These are phyloP conservation scores for Enteromius paludinosus DNA, from an alignment of 2,797 vertebrate species.

Conservation along the genomic window DNA sequence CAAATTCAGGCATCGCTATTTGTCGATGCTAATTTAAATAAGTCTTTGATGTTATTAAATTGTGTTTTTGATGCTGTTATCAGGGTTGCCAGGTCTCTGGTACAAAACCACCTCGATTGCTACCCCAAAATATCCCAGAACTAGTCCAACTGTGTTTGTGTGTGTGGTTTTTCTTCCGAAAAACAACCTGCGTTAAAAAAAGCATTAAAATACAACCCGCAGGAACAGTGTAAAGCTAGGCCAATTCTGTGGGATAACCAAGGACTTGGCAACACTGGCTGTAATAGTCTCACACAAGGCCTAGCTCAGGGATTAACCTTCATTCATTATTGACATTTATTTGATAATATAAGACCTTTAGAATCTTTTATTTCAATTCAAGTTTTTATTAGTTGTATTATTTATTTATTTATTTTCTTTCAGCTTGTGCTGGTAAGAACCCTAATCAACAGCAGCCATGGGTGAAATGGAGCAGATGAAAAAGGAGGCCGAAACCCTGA, in stretches of 20 bases:
- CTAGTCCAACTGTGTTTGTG: neutral
- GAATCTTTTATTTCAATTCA: neutral
- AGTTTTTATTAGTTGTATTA: neutral
- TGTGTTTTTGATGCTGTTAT: neutral
- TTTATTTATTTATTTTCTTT: slow-evolving; percentile 33
- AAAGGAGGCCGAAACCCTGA: slow-evolving; percentile 92
- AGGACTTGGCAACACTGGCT: neutral
- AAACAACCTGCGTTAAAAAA: too few species aligned
- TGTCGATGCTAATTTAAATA: neutral
- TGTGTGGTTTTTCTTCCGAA: too few species aligned
- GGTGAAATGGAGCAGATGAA: slow-evolving; percentile 92
- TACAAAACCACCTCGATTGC: neutral
- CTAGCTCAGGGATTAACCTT: neutral
- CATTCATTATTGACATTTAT: neutral
- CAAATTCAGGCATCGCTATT: neutral
- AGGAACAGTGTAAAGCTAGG: neutral
- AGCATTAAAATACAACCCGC: neutral
- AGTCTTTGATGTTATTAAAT: neutral
- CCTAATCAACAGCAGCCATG: slow-evolving; percentile 69
- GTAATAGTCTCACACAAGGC: neutral
- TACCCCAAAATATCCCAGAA: neutral
- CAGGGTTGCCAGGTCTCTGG: neutral
- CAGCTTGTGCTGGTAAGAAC: slow-evolving; percentile 60
- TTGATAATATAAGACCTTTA: neutral
- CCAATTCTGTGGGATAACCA: neutral